Conservation (phyloP, 2,888 invertebrate species). For the Galerucella pusilla region DNA sequence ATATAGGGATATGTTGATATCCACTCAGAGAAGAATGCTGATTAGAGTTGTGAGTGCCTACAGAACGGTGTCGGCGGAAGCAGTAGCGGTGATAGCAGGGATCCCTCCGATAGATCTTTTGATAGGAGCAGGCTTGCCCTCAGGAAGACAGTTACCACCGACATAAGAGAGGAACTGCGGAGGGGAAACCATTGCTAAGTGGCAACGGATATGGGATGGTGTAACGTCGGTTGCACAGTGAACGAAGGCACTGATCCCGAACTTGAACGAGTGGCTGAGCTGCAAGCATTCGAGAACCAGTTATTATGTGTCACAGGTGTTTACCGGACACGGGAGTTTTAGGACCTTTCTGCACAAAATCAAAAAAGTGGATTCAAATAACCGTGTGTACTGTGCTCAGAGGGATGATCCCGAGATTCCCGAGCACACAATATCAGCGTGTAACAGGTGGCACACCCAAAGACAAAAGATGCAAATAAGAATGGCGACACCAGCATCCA, state of each 20-base stretch:
- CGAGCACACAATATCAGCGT: too few relatives aligned
- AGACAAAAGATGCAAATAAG: too few relatives aligned
- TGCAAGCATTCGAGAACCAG: not conserved
- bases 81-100: not conserved
- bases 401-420: too few relatives aligned
- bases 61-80: not conserved
- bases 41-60: not conserved
- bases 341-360: too few relatives aligned
- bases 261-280: not conserved
- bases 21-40: too few relatives aligned
- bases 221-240: not conserved
- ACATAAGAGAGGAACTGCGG: not conserved
- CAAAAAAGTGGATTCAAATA: too few relatives aligned
- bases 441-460: too few relatives aligned
- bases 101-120: not conserved
- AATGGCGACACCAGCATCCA: too few relatives aligned
- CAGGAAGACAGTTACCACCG: not conserved
- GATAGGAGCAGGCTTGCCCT: not conserved
- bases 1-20: conserved; percentile 1
- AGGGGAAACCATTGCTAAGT: not conserved
- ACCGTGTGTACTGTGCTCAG: too few relatives aligned
- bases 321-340: too few relatives aligned
- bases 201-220: not conserved
- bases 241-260: conserved; percentile 12
- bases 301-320: too few relatives aligned